Evolutionary conservation across 1,140 invertebrate genomes (phyloP), one percentile per base, ranked within the genome.

Genomic region (Caerostris darwini): DNA sequence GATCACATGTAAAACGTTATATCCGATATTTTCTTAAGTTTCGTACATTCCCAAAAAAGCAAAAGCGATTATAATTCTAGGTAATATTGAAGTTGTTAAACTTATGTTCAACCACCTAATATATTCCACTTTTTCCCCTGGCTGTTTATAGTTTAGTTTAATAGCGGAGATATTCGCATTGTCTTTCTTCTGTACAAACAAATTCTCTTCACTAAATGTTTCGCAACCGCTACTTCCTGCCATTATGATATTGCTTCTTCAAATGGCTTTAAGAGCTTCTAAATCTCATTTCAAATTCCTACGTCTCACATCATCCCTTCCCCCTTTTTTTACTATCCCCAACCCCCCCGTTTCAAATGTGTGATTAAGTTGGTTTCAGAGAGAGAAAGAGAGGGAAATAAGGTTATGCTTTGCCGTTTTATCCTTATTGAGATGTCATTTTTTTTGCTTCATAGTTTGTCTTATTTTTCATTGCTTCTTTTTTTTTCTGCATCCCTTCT

Each of bases 231-330:
- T 83, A 83, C 82, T 58, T 7, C 14, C 5, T 56, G 54, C 82
- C 82, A 57, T 83, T 83, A 83, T 54, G 82, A 83, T 83, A 83
- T 83, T 83, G n/a, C 82, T 83, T 57, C 50, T 83, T 83, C 82
- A 83, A 83, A 83, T 19, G 82, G 53, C 82, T 83, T 58, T 83
- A 34, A 83, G 82, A 83, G 54, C 57, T 83, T 34, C 56, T 8
- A 83, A 83, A 83, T 83, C 82, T 83, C 54, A 83, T 83, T 83
- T 83, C 82, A 58, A 83, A 83, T 83, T 83, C 57, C 82, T 83
- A 12, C 71, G 71, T 77, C 71, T 77, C 71, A 50, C 50, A 10
- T 3, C 71, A 3, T 7, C 14, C 61, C 6, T 67, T 4, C 19
- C 34, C 34, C n/a, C 69, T 3, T 10, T 53, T 5, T 12, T 12